These are phyloP conservation scores for Archilochus colubris DNA, from an alignment of 2,113 vertebrate genomes.

Conservation along the genomic window DNA sequence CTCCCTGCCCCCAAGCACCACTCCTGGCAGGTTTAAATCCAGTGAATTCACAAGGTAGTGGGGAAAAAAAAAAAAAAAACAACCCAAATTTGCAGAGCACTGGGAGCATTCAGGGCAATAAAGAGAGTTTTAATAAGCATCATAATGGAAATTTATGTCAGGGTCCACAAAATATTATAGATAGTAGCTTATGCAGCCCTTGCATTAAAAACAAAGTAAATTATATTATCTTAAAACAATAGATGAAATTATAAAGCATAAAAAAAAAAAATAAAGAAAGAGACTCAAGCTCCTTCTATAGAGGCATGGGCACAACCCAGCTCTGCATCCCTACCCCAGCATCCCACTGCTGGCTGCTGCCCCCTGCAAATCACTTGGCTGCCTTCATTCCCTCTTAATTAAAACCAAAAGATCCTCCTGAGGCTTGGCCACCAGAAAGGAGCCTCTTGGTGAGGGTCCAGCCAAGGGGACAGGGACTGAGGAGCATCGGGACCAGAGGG, in stretches of 20 bases:
- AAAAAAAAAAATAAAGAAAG: not conserved
- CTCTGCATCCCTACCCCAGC: not conserved
- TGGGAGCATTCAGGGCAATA: constrained; percentile 30
- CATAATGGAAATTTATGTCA: constrained; percentile 62
- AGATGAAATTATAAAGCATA: constrained; percentile 20
- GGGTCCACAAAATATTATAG: constrained; percentile 57
- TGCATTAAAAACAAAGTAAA: constrained; percentile 54
- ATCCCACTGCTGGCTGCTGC: constrained; percentile 44
- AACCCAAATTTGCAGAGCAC: not conserved
- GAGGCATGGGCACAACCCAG: fast-evolving
- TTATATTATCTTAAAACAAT: constrained; percentile 44
- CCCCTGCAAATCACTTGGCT: constrained; percentile 34
- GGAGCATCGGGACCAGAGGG: not conserved
- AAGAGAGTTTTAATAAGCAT: constrained; percentile 54
- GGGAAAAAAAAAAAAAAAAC: not conserved
- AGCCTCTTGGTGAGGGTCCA: not conserved
- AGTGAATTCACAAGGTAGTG: constrained; percentile 1
- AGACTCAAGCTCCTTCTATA: not conserved
- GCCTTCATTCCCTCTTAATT: constrained; percentile 56
- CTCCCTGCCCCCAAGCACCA: not conserved
- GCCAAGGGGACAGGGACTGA: not conserved
- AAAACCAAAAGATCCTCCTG: constrained; percentile 30
- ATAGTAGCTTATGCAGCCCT: constrained; percentile 29
- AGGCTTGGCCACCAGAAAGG: not conserved
- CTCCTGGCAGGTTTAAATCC: not conserved